Conservation (phyloP, 2,113 vertebrate genomes). For the Conger conger region DNA sequence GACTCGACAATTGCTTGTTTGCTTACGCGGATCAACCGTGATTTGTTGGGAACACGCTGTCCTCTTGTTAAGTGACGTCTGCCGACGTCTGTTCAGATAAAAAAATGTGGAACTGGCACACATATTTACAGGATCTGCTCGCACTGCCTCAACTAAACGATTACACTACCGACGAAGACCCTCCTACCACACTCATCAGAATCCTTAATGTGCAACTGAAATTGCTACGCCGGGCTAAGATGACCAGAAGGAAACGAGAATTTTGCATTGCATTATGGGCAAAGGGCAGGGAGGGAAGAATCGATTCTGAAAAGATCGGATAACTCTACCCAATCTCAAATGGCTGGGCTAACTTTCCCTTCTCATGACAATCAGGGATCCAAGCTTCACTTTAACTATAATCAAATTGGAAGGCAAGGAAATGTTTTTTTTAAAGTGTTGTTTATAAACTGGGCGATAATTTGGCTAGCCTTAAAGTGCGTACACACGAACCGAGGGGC, state of each 20-base stretch:
- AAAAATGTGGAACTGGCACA: neutral
- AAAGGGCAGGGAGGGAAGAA: no score
- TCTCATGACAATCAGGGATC: no score
- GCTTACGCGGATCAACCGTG: neutral
- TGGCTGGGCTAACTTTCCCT: no score
- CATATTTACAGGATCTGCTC: neutral
- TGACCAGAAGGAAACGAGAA: neutral
- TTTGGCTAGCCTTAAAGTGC: no score
- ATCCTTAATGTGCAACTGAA: neutral
- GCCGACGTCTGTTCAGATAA: neutral
- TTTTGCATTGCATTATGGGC: neutral
- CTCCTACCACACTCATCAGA: neutral
- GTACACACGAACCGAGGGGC: no score
- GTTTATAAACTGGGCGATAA: no score
- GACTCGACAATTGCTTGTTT: neutral
- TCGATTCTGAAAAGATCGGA: neutral
- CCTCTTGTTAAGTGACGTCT: neutral
- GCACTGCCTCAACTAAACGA: neutral
- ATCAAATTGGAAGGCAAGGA: no score
- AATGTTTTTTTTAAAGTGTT: no score
- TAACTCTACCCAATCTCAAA: no score
- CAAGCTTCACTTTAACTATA: no score
- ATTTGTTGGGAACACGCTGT: neutral
- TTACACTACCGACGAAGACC: neutral
- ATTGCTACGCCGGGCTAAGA: neutral